Conservation (phyloP, 1,140 invertebrate genomes). For the Macrobrachium rosenbergii region DNA sequence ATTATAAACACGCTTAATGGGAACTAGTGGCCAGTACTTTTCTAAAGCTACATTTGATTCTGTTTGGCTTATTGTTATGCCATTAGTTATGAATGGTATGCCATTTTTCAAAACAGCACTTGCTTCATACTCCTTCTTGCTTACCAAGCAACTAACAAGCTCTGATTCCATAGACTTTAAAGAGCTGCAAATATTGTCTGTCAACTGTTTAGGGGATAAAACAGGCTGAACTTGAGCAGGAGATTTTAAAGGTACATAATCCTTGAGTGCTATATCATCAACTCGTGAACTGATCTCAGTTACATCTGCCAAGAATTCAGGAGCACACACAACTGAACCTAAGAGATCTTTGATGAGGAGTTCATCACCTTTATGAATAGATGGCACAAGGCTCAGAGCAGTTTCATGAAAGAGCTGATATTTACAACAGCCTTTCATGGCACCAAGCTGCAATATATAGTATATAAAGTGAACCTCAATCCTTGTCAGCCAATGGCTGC, state of each 20-base stretch:
- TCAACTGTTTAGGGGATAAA: conserved; percentile 46
- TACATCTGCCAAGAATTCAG: conserved; percentile 43
- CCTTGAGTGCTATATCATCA: conserved; percentile 36
- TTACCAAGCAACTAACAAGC: conserved; percentile 31
- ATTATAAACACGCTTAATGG: conserved; percentile 48
- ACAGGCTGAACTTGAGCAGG: conserved; percentile 56
- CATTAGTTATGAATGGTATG: conserved; percentile 54
- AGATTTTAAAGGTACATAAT: conserved; percentile 60
- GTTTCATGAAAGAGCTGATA: conserved; percentile 51
- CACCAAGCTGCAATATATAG: conserved; percentile 47
- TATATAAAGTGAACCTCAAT: conserved; percentile 51
- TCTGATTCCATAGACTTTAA: conserved; percentile 44
- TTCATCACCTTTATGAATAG: conserved; percentile 63
- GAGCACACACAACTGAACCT: conserved; percentile 46
- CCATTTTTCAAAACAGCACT: conserved; percentile 46
- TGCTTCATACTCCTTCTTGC: conserved; percentile 38
- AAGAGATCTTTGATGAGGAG: conserved; percentile 48
- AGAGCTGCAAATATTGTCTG: conserved; percentile 20
- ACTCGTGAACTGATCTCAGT: conserved; percentile 38
- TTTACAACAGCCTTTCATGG: conserved; percentile 2
- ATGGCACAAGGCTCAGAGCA: conserved; percentile 44
- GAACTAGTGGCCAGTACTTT: conserved; percentile 53
- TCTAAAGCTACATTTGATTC: conserved; percentile 50
- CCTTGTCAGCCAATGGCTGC: conserved; percentile 57
- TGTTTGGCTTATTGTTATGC: conserved; percentile 46